Conservation (phyloP, 2,888 invertebrate genomes). For the Amaurobius ferox region DNA sequence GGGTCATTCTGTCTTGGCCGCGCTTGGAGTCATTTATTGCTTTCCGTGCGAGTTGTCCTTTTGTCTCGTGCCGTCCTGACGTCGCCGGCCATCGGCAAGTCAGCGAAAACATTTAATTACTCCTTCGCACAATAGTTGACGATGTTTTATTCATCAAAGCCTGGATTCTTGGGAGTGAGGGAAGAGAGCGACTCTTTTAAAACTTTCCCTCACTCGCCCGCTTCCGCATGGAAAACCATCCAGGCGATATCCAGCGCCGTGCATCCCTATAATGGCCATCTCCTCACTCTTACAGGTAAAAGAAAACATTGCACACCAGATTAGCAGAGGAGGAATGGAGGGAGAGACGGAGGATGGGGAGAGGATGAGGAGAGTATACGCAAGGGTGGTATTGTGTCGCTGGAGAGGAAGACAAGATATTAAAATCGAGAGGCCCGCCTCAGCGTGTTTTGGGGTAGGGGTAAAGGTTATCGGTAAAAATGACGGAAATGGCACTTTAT, state of each 20-base stretch:
- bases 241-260: constrained; percentile 29
- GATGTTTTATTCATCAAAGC: constrained; percentile 69
- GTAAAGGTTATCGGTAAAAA: constrained; percentile 41
- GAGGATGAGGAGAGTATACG: neutral
- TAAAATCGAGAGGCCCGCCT: constrained; percentile 2
- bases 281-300: constrained; percentile 46
- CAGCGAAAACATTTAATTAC: constrained; percentile 73
- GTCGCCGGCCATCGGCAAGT: constrained; percentile 70
- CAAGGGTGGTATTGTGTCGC: constrained; percentile 27
- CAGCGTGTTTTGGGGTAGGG: neutral
- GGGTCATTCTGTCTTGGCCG: constrained; percentile 58
- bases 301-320: constrained; percentile 27
- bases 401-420: constrained; percentile 21
- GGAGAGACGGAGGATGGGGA: neutral
- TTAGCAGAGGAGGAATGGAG: constrained; percentile 8
- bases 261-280: constrained; percentile 28
- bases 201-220: constrained; percentile 4
- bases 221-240: constrained; percentile 8
- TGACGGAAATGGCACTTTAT: constrained; percentile 26
- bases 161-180: neutral
- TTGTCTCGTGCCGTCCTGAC: constrained; percentile 61
- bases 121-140: constrained; percentile 60
- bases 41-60: constrained; percentile 65
- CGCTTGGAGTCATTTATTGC: constrained; percentile 62
- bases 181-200: constrained; percentile 7